Evolutionary conservation across 2,888 invertebrate species (phyloP).

Genomic region (Cabera pusaria): DNA sequence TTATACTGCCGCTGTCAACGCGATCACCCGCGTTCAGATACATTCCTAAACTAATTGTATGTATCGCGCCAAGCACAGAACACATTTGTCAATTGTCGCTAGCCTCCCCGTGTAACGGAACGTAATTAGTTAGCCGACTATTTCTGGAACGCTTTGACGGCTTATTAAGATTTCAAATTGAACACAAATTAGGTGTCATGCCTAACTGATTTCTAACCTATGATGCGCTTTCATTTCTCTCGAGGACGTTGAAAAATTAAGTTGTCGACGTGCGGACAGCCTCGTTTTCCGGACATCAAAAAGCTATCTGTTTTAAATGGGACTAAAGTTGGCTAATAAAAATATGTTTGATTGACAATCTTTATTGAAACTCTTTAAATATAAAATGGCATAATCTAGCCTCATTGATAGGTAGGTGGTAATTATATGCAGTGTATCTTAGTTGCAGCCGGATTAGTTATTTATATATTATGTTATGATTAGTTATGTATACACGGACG

Average conservation of each 20-base stretch:
- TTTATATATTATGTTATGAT: too few species aligned
- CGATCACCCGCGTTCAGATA: constrained; percentile 60
- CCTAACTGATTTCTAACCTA: constrained; percentile 70
- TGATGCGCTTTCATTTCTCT: constrained; percentile 42
- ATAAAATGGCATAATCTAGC: too few species aligned
- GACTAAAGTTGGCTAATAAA: constrained; percentile 23
- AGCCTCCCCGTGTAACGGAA: constrained; percentile 58
- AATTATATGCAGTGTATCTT: too few species aligned
- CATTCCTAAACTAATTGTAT: constrained; percentile 77
- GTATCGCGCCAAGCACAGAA: constrained; percentile 66
- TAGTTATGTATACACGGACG: too few species aligned
- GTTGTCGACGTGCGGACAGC: constrained; percentile 62
- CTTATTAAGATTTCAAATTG: constrained; percentile 82
- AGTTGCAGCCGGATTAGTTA: too few species aligned
- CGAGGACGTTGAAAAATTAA: constrained; percentile 61
- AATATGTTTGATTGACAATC: constrained; percentile 13
- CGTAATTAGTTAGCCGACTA: constrained; percentile 75
- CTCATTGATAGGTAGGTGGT: too few species aligned
- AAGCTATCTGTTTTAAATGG: constrained; percentile 57
- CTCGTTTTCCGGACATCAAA: constrained; percentile 77
- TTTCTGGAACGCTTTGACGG: constrained; percentile 79
- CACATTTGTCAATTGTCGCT: constrained; percentile 81
- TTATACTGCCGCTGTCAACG: constrained; percentile 54
- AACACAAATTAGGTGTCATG: constrained; percentile 80
- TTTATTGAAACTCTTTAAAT: too few species aligned